These are phyloP conservation scores for Bicyclus anynana DNA, from an alignment of 1,140 invertebrate species.

Conservation along the genomic window DNA sequence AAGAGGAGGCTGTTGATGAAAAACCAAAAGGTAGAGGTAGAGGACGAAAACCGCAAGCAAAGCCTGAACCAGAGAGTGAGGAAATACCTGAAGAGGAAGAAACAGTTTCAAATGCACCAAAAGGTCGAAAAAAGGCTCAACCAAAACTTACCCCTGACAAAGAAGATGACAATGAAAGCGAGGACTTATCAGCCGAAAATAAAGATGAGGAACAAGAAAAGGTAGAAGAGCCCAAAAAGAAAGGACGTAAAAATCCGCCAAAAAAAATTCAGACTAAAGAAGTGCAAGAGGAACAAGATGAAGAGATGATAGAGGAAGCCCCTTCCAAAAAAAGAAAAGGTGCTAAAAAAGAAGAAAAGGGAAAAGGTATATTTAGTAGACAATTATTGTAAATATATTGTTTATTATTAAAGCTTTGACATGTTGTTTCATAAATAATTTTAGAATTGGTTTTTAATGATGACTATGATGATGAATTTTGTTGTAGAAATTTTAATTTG, in stretches of 20 bases:
- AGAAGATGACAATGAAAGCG: conserved; percentile 24
- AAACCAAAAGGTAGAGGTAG: conserved; percentile 54
- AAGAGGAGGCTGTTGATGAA: conserved; percentile 40
- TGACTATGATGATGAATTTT: not conserved
- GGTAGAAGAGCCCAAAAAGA: conserved; percentile 42
- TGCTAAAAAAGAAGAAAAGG: conserved; percentile 51
- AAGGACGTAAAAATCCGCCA: conserved; percentile 44
- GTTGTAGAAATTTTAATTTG: not conserved
- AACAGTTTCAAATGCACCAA: conserved; percentile 36
- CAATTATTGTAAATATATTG: no score
- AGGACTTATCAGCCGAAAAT: conserved; percentile 18
- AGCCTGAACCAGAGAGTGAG: conserved; percentile 41
- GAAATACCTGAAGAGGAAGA: conserved; percentile 44
- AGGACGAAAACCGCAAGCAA: conserved; percentile 44
- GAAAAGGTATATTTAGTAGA: conserved; percentile 50
- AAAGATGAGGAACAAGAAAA: conserved; percentile 31
- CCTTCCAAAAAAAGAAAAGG: conserved; percentile 42
- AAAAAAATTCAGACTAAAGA: conserved; percentile 52
- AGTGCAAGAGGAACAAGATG: conserved; percentile 38
- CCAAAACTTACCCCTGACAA: conserved; percentile 44
- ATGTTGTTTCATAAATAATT: no score
- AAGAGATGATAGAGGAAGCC: conserved; percentile 36
- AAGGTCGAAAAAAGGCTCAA: conserved; percentile 50
- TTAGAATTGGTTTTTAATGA: no score
- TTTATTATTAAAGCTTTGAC: conserved; percentile 3